Evolutionary conservation across 1,140 invertebrate species (phyloP), one percentile per base, ranked within the genome.

Genomic region (Pogonomyrmex barbatus): DNA sequence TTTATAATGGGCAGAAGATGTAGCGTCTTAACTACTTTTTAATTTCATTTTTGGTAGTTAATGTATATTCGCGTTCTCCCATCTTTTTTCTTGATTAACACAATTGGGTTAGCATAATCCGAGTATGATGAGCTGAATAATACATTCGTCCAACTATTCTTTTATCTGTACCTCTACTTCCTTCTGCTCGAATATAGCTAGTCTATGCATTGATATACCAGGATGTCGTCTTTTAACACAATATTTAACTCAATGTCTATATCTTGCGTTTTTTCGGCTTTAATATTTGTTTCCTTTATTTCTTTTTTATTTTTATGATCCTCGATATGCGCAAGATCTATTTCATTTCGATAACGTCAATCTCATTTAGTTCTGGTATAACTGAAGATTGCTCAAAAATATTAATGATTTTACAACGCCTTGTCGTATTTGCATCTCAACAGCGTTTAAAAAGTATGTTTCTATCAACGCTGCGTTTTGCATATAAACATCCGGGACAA

Each of bases 21-120:
- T 42, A 47, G 45, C 3, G 30, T 63, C 6, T 84, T 75, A 14
- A 84, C 30, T 17, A 84, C 30, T n/a, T 84, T 84, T 45, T 52
- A 12, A 33, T 67, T 84, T n/a, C 75, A 30, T 36, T 9, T n/a
- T 42, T 60, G 33, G 8, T 75, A 84, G 6, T 84, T 60, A 0
- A 84, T n/a, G 30, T 60, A 73, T 0, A 84, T 30, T 65, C 70
- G 52, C 4, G 14, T 84, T 0, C 42, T 2, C 12, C 45, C 81
- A 9, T 73, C 24, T 0, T 75, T 84, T 33, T 75, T 84, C 3
- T 65, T 84, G 0, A 65, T 58, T 2, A 75, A 30, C 9, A 84
- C 70, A 39, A 84, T 56, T 2, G 58, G 47, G 10, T 54, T 83
- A 0, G 71, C 71, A 4, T 67, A 85, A 6, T 85, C 82, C 0